Base-by-base conservation (phyloP, 2,888 invertebrate species). In the Plemyria rubiginata region DNA sequence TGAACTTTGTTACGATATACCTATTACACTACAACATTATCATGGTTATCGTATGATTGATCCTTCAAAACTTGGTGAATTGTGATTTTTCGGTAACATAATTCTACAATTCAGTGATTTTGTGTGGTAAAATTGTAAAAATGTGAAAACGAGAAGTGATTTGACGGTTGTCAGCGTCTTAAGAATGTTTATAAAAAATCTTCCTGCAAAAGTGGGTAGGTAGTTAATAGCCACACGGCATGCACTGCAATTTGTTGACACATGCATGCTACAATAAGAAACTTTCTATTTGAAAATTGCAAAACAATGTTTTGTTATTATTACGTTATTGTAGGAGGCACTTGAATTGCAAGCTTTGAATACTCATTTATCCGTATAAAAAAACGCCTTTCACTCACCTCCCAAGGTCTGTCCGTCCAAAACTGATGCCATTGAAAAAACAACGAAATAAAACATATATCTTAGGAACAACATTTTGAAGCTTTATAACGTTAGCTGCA, bases 301-400 rank as follows among this genome's bases (percentile, higher is more conserved):
- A 65, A 58, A 22, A 55, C 55, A 55, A 36, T 43, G 38, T 9
- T 53, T 41, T 29, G 40, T 11, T 43, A 40, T 49, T 56, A 70
- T 48, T 29, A n/a, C 12, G 5, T 12, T 8, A 9, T 22, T 22
- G 29, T 48, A 29, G 48, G 7, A 48, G 8, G 29, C 13, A 43
- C 15, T 15, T 8, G 32, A 50, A 36, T 9, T 45, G 13, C 13
- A 50, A 50, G 9, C 8, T 46, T 15, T 46, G 22, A 46, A 22
- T 3, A 32, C 7, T 13, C 60, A 60, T 60, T 60, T 62, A 63
- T 60, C 58, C 59, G 54, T 67, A 7, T 38, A 73, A 68, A 80
- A 79, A 81, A 78, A 76, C 75, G 56, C 89, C 90, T 90, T 90
- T 91, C 89, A 90, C 91, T 91, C 69, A 90, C 90, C 91, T 59